These are phyloP conservation scores for Reticulitermes speratus DNA, from an alignment of 1,140 invertebrate species.

Conservation along the genomic window DNA sequence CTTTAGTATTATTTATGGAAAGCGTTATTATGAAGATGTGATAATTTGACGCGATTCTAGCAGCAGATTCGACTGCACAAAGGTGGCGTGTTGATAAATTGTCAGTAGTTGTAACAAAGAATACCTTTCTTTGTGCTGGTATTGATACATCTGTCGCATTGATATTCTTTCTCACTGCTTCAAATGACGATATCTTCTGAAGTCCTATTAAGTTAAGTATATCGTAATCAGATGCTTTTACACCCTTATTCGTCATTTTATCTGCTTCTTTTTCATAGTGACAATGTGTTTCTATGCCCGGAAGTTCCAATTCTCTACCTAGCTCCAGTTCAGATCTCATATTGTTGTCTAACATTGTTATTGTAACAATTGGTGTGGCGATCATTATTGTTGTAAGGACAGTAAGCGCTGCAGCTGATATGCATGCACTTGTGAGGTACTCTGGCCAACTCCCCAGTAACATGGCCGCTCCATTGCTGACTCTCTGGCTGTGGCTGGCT, in stretches of 20 bases:
- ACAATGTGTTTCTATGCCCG: neutral
- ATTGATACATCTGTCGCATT: neutral
- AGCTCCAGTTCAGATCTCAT: neutral
- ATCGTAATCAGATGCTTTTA: too few species aligned
- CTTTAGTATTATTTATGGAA: neutral
- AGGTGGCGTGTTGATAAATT: neutral
- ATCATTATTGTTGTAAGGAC: neutral
- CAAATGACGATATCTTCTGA: too few species aligned
- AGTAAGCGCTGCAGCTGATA: neutral
- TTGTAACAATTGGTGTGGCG: neutral
- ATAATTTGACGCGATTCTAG: neutral
- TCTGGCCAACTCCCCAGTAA: neutral
- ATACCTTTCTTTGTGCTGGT: neutral
- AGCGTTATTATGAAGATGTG: neutral
- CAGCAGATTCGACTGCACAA: neutral
- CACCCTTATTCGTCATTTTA: neutral
- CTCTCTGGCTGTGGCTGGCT: neutral
- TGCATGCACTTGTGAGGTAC: neutral
- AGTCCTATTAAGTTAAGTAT: too few species aligned
- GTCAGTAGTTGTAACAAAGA: neutral
- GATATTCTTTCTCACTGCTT: neutral
- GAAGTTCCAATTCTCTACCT: neutral
- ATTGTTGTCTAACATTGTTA: neutral
- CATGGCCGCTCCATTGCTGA: neutral
- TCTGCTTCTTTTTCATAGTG: neutral